These are phyloP conservation scores for Istiophorus platypterus DNA, from an alignment of 2,113 vertebrate genomes.

Conservation along the genomic window DNA sequence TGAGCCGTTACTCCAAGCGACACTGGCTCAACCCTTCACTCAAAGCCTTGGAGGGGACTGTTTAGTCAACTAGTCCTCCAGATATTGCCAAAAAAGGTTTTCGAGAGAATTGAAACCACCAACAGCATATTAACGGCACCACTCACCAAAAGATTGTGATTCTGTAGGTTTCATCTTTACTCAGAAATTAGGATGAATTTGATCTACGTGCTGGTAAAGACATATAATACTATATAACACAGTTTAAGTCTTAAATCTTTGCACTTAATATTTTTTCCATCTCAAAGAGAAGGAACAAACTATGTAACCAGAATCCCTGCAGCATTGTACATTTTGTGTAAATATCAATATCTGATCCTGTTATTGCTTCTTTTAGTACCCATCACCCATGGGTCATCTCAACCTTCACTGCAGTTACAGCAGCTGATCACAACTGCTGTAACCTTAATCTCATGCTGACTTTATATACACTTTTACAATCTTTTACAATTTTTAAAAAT, in stretches of 20 bases:
- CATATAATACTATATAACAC: neutral
- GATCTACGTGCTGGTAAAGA: neutral
- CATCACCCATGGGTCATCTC: neutral
- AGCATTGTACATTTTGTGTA: neutral
- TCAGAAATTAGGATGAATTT: constrained; percentile 4
- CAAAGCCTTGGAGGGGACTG: constrained; percentile 22
- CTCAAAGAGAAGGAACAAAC: neutral
- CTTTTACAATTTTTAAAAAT: too few species aligned
- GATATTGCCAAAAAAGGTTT: neutral
- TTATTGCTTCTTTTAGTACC: neutral
- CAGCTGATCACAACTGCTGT: neutral
- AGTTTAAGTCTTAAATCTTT: neutral
- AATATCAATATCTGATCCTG: neutral
- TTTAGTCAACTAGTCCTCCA: constrained; percentile 24
- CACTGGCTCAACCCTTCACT: constrained; percentile 18
- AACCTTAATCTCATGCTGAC: neutral
- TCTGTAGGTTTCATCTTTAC: constrained; percentile 1
- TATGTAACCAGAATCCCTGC: neutral
- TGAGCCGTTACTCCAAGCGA: constrained; percentile 59
- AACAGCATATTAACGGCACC: neutral
- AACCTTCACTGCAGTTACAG: neutral
- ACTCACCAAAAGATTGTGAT: constrained; percentile 10
- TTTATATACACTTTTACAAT: neutral
- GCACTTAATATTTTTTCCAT: neutral
- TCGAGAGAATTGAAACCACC: constrained; percentile 55